phyloP scores from a whole-genome alignment of 2,797 vertebrate genomes.

The Oophaga sylvatica region DNA sequence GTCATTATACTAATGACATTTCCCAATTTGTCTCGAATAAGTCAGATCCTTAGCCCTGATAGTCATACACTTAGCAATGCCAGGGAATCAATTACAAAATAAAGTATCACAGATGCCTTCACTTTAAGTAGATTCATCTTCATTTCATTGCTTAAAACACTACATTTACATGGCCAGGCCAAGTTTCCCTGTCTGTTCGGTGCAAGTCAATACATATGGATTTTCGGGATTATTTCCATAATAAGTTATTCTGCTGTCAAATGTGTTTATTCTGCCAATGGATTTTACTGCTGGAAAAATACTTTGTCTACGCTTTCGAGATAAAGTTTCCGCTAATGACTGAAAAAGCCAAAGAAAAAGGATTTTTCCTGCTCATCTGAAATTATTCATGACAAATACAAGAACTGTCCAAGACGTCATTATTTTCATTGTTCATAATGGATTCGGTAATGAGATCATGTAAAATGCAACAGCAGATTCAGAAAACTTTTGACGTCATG shows the following conservation, averaged over 20 bases:
- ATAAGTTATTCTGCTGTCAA: conserved; percentile 42
- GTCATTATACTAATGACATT: conserved; percentile 49
- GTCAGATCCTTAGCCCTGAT: conserved; percentile 37
- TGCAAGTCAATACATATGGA: conserved; percentile 44
- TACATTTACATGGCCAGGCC: conserved; percentile 44
- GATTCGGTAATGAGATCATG: not conserved
- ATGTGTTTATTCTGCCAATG: conserved; percentile 30
- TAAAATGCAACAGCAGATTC: no score
- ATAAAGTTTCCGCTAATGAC: not conserved
- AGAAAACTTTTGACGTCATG: no score
- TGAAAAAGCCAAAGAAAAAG: not conserved
- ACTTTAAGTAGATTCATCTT: conserved; percentile 29
- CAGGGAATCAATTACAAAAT: conserved; percentile 44
- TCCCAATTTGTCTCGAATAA: conserved; percentile 46
- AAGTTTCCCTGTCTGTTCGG: conserved; percentile 31
- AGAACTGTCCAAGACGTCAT: not conserved
- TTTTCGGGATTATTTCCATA: conserved; percentile 50
- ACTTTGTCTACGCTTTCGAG: conserved; percentile 18
- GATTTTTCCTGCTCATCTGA: not conserved
- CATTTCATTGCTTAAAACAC: conserved; percentile 25
- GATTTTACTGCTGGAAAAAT: conserved; percentile 32
- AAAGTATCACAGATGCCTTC: conserved; percentile 22
- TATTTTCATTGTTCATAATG: not conserved
- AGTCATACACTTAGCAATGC: conserved; percentile 33
- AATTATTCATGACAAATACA: not conserved